Evolutionary conservation across 2,113 vertebrate genomes (phyloP).

Genomic region (Macquaria australasica): DNA sequence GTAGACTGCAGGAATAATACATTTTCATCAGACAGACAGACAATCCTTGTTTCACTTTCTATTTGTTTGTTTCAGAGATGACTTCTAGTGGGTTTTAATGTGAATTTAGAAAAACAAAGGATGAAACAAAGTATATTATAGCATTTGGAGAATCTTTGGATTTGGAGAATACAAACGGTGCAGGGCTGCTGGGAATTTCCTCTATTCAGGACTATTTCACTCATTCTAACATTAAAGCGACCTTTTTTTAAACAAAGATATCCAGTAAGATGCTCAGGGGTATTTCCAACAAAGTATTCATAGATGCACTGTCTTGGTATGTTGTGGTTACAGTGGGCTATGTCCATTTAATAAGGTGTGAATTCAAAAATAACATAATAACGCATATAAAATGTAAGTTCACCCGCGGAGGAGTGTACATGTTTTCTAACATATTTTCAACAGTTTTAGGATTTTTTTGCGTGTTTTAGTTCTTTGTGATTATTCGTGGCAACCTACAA

Average conservation of each 20-base stretch:
- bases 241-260: constrained; percentile 16
- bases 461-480: background rate
- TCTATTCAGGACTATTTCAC: too few species aligned
- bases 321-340: background rate
- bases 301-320: background rate
- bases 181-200: background rate
- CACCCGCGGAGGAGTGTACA: fast-evolving
- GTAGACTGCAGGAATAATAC: background rate
- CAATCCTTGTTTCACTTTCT: background rate
- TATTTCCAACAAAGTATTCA: constrained; percentile 23
- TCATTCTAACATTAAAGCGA: background rate
- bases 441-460: background rate
- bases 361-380: constrained; percentile 28
- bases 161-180: background rate
- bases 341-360: constrained; percentile 1
- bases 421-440: background rate
- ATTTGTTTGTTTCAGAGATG: background rate
- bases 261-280: background rate
- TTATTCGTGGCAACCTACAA: background rate
- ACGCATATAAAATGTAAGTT: background rate
- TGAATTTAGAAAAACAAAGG: background rate
- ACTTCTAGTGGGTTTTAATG: background rate
- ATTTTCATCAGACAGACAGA: background rate
- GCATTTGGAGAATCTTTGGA: background rate
- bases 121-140: background rate